phyloP scores from a whole-genome alignment of 2,113 vertebrate species.

The Antechinus stuartii region DNA sequence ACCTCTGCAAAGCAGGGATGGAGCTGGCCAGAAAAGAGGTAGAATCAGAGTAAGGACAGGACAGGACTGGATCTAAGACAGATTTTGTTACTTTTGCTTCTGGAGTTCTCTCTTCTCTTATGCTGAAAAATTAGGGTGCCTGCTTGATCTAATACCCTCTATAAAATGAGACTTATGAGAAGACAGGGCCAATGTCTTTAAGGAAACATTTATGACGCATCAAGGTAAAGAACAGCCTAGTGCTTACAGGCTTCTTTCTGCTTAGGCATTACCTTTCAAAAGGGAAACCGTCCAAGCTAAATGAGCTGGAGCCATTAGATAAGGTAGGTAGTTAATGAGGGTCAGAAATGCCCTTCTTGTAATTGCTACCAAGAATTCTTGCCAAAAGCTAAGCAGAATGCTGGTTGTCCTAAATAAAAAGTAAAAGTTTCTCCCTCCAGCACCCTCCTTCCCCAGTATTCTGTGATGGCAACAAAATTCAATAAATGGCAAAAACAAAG shows the following conservation, averaged over 20 bases:
- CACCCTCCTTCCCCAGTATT: background rate
- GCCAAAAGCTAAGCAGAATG: background rate
- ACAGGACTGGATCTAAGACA: background rate
- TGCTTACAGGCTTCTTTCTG: background rate
- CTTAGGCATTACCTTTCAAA: background rate
- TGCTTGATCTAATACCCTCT: background rate
- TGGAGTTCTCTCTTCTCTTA: background rate
- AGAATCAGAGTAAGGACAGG: conserved; percentile 46
- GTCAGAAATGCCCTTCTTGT: background rate
- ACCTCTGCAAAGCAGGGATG: conserved; percentile 52
- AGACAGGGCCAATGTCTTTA: background rate
- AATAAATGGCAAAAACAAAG: conserved; percentile 50
- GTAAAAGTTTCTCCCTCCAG: background rate
- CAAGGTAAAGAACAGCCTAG: background rate
- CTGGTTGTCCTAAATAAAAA: background rate
- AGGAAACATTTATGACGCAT: background rate
- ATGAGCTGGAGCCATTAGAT: background rate
- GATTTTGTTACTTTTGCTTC: conserved; percentile 3
- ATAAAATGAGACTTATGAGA: conserved; percentile 6
- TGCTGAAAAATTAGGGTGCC: background rate
- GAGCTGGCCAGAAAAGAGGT: background rate
- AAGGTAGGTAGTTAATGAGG: background rate
- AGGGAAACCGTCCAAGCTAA: background rate
- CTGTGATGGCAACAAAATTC: background rate
- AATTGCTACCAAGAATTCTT: conserved; percentile 11